phyloP scores from a whole-genome alignment of 2,888 invertebrate genomes.

The Agonopterix heracliana region DNA sequence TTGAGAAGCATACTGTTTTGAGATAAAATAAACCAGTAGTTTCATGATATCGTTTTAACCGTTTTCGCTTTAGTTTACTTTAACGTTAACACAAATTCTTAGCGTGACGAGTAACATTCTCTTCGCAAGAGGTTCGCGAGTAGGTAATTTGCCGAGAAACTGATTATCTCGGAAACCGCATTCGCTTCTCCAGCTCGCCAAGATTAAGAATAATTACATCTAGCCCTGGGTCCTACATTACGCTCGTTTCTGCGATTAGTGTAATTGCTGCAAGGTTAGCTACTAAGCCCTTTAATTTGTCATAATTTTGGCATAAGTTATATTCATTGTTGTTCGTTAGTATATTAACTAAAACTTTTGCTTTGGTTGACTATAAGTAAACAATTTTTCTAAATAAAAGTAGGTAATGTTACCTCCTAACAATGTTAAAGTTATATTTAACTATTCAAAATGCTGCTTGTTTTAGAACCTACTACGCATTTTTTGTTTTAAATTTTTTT shows the following conservation, averaged over 20 bases:
- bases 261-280: slow-evolving; percentile 6
- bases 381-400: too few species aligned
- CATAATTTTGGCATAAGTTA: too few species aligned
- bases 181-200: background rate
- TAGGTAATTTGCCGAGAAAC: slow-evolving; percentile 3
- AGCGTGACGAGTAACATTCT: background rate
- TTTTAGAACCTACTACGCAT: too few species aligned
- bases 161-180: slow-evolving; percentile 3
- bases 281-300: slow-evolving; percentile 1
- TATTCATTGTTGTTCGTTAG: too few species aligned
- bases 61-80: too few species aligned
- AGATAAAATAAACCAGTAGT: background rate
- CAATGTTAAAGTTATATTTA: too few species aligned
- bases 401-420: too few species aligned
- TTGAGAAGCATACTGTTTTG: background rate
- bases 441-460: too few species aligned
- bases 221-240: background rate
- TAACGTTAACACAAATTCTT: too few species aligned
- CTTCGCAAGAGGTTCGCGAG: background rate
- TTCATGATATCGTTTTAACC: background rate
- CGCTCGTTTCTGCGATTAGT: slow-evolving; percentile 2
- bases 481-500: too few species aligned
- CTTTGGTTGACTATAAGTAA: too few species aligned
- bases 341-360: too few species aligned
- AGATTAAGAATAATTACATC: background rate